Evolutionary conservation across 2,888 invertebrate species (phyloP).

Genomic region (Venusia cambrica): DNA sequence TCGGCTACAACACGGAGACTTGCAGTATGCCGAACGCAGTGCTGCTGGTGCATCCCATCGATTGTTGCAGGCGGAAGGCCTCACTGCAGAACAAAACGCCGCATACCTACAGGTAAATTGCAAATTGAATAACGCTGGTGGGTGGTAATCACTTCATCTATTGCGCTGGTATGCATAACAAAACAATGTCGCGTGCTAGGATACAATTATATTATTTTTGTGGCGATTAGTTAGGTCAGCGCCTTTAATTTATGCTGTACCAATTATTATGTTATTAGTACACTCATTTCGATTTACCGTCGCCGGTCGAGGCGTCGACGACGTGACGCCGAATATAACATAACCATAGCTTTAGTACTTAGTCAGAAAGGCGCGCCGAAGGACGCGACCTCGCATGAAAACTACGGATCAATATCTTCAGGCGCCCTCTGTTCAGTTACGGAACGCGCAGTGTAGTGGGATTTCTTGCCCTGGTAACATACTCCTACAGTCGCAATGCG

Average conservation of each 20-base stretch:
- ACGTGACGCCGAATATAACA: conserved; percentile 4
- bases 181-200: not conserved
- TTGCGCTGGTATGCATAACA: not conserved
- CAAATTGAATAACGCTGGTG: too few relatives aligned
- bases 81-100: conserved; percentile 92
- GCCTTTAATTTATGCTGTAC: too few relatives aligned
- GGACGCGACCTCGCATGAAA: conserved; percentile 77
- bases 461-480: conserved; percentile 66
- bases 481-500: conserved; percentile 41
- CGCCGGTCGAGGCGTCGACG: conserved; percentile 2
- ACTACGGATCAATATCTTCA: conserved; percentile 69
- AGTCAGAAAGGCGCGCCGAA: conserved; percentile 76
- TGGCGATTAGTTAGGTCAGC: too few relatives aligned
- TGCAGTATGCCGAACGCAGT: conserved; percentile 90
- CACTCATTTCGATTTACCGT: conserved; percentile 16
- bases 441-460: conserved; percentile 62
- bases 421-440: conserved; percentile 48
- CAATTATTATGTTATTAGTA: not conserved
- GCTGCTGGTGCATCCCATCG: conserved; percentile 90
- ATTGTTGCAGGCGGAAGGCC: conserved; percentile 90
- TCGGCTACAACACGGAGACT: conserved; percentile 88
- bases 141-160: too few relatives aligned
- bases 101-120: conserved; percentile 88
- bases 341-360: conserved; percentile 4
- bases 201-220: too few relatives aligned